Evolutionary conservation across 53 echinoderm and acorn worm genomes (phyloP).

Genomic region (Hippasteria phrygiana): DNA sequence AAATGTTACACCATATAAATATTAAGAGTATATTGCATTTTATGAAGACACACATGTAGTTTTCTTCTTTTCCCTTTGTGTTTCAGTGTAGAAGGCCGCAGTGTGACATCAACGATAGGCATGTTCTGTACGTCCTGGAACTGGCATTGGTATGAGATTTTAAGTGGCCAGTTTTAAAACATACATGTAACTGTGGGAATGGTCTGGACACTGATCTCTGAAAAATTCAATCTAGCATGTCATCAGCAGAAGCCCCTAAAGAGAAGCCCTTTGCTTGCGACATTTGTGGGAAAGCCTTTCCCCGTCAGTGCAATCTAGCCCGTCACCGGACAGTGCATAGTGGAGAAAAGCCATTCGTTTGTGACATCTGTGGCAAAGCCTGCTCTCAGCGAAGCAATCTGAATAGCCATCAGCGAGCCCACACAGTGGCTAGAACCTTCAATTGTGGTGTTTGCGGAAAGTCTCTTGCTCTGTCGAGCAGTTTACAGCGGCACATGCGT

Average conservation of each 20-base stretch:
- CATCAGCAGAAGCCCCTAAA: neutral
- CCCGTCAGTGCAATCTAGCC: neutral
- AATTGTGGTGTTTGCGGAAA: conserved; percentile 28
- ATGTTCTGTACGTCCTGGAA: too few species aligned
- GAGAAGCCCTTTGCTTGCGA: conserved; percentile 8
- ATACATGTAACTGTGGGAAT: neutral
- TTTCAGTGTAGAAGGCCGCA: too few species aligned
- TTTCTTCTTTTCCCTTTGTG: too few species aligned
- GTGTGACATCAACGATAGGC: too few species aligned
- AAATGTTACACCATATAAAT: too few species aligned
- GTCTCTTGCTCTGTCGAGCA: neutral
- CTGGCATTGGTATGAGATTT: too few species aligned
- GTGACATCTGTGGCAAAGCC: conserved; percentile 42
- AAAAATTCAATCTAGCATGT: neutral
- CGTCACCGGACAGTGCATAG: conserved; percentile 17
- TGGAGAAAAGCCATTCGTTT: neutral
- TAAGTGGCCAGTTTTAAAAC: too few species aligned
- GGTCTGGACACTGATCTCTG: neutral
- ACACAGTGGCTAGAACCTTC: neutral
- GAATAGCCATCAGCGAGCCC: neutral
- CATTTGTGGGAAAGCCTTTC: conserved; percentile 4
- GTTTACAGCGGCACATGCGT: neutral
- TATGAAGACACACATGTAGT: too few species aligned
- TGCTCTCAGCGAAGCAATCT: neutral
- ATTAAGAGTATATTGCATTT: too few species aligned